Conservation (phyloP, 2,113 vertebrate species). For the Anguilla japonica region DNA sequence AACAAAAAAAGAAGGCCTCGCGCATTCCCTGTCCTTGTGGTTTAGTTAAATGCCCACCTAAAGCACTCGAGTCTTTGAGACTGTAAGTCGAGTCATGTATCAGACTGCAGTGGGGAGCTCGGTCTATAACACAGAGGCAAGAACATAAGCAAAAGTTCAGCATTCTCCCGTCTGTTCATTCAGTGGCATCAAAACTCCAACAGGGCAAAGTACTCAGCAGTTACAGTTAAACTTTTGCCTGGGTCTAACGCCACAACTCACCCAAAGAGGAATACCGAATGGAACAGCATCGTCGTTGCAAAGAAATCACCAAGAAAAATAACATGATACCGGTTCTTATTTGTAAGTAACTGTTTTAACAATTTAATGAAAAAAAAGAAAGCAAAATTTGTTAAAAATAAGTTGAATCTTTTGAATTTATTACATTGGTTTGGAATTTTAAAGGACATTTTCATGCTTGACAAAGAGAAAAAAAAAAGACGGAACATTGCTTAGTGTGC, state of each 20-base stretch:
- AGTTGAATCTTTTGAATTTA: slow-evolving; percentile 11
- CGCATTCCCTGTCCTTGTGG: no score
- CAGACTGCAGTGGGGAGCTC: no score
- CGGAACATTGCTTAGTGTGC: slow-evolving; percentile 2
- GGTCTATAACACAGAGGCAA: no score
- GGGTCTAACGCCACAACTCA: not conserved
- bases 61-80: no score
- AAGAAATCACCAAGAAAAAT: not conserved
- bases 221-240: not conserved
- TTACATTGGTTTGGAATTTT: slow-evolving; percentile 4
- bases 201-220: not conserved
- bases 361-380: slow-evolving; percentile 7
- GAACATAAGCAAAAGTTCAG: no score
- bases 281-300: not conserved
- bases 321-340: not conserved
- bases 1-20: no score
- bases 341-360: slow-evolving; percentile 6
- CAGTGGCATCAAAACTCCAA: not conserved
- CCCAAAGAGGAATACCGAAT: not conserved
- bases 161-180: not conserved
- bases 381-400: not conserved
- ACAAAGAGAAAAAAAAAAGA: not conserved
- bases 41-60: no score
- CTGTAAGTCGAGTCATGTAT: no score
- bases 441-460: slow-evolving; percentile 1